These are phyloP conservation scores for Nesoenas mayeri DNA, from an alignment of 2,113 vertebrate genomes.

Conservation along the genomic window DNA sequence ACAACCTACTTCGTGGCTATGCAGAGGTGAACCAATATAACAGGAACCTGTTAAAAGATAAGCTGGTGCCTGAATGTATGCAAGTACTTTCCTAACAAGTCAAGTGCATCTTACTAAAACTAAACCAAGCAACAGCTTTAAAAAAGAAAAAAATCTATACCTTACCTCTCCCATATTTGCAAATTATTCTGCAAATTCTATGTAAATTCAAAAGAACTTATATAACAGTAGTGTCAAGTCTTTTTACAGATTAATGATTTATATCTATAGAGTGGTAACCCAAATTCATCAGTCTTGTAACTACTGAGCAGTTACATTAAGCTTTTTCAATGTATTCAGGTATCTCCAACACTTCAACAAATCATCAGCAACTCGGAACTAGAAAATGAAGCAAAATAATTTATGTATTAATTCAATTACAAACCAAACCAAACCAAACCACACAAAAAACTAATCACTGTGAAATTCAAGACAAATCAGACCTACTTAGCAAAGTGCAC, in stretches of 20 bases:
- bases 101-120: neutral
- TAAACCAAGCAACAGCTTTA: neutral
- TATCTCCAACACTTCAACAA: neutral
- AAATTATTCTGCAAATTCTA: neutral
- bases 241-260: neutral
- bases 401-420: neutral
- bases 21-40: neutral
- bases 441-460: neutral
- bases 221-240: neutral
- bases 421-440: no score
- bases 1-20: neutral
- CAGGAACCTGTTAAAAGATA: neutral
- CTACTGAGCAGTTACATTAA: neutral
- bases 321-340: neutral
- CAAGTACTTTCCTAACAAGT: neutral
- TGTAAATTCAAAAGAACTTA: neutral
- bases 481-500: neutral
- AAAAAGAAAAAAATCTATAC: neutral
- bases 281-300: neutral
- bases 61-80: neutral
- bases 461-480: neutral
- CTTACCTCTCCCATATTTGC: neutral
- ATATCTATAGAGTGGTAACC: neutral
- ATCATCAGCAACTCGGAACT: neutral
- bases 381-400: neutral